Conservation (phyloP, 2,113 vertebrate species). For the Crotophaga sulcirostris region DNA sequence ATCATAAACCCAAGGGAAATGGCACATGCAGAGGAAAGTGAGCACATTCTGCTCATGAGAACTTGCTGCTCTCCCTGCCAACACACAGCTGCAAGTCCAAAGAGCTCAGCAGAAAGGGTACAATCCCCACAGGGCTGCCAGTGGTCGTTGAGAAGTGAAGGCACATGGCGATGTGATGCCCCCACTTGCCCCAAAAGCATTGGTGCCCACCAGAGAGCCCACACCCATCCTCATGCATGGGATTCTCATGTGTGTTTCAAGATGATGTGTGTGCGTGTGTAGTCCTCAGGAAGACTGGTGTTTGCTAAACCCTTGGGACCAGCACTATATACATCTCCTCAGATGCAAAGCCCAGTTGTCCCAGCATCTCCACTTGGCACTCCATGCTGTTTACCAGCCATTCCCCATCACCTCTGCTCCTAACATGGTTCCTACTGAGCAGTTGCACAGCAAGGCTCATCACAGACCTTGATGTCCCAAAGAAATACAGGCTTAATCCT, state of each 20-base stretch:
- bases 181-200: background rate
- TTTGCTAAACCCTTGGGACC: background rate
- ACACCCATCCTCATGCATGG: fast-evolving
- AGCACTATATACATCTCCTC: background rate
- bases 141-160: fast-evolving
- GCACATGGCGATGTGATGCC: fast-evolving
- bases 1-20: background rate
- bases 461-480: background rate
- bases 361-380: background rate
- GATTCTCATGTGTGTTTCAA: fast-evolving
- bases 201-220: fast-evolving
- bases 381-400: background rate
- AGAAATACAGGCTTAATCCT: background rate
- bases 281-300: background rate
- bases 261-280: fast-evolving
- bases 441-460: background rate
- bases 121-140: background rate
- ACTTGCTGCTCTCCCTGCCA: background rate
- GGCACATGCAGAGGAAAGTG: fast-evolving
- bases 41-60: background rate
- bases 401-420: background rate
- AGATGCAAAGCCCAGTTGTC: background rate
- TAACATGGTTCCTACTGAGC: background rate
- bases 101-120: background rate
- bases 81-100: background rate